A percentile compares a stretch with the other conserved stretches of the same genome.
Evolutionary conservation across 1,140 invertebrate species (phyloP).

Genomic region (Ericerus pela): DNA sequence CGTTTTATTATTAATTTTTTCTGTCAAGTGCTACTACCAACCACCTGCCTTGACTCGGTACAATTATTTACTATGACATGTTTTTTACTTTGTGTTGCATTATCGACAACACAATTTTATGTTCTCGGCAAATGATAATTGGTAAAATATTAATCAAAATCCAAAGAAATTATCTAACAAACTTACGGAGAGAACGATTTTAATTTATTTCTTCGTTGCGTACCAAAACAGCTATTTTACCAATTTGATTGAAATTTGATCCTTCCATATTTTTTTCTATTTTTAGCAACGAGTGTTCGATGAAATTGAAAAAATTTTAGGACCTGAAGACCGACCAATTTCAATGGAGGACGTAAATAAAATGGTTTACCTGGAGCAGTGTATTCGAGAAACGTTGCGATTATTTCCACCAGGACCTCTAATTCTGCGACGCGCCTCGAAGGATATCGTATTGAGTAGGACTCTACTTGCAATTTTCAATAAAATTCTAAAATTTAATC

Average conservation of each 20-base stretch:
- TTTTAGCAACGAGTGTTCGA: conserved; percentile 18
- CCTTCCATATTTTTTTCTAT: not conserved
- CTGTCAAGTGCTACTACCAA: too few species aligned
- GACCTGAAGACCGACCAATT: conserved; percentile 26
- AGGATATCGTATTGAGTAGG: conserved; percentile 29
- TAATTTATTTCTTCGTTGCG: not conserved
- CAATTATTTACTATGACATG: too few species aligned
- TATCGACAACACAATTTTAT: too few species aligned
- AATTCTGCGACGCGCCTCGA: conserved; percentile 34
- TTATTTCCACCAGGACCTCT: conserved; percentile 44
- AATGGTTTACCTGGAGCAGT: conserved; percentile 42
- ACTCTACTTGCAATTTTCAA: too few species aligned
- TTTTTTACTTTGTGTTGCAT: too few species aligned
- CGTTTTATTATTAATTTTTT: too few species aligned
- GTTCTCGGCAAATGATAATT: too few species aligned
- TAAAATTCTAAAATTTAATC: too few species aligned
- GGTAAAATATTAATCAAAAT: too few species aligned
- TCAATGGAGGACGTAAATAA: conserved; percentile 39
- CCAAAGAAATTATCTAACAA: too few species aligned
- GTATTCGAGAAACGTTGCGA: conserved; percentile 42
- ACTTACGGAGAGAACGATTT: not conserved
- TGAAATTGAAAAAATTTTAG: conserved; percentile 31
- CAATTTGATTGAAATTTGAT: not conserved
- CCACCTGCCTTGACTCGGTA: too few species aligned
- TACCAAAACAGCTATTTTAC: not conserved